Percentiles rank a stretch among this genome's conserved stretches.
Conservation (phyloP, 2,888 invertebrate species). For the Litoditis marina region DNA sequence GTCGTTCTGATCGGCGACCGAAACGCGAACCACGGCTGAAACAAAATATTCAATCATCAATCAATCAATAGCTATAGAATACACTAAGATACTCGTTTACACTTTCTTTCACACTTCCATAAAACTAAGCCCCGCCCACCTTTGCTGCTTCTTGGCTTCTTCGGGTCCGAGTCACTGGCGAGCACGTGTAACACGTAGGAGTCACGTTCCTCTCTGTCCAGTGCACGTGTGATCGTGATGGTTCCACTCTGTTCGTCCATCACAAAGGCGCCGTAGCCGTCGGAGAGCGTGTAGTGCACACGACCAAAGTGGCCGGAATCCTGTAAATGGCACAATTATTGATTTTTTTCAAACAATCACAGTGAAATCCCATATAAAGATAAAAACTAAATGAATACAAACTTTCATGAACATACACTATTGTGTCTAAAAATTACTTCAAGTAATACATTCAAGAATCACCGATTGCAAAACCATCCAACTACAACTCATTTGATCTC, state of each 20-base stretch:
- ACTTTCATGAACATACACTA: no score
- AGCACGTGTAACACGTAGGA: constrained; percentile 33
- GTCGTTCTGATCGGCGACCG: constrained; percentile 63
- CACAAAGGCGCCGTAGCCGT: constrained; percentile 69
- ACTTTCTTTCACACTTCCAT: constrained; percentile 4
- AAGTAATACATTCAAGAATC: no score
- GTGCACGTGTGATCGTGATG: constrained; percentile 78
- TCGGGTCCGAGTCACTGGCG: constrained; percentile 72
- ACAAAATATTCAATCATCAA: not conserved
- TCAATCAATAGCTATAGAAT: not conserved
- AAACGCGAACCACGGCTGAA: constrained; percentile 34
- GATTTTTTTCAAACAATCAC: not conserved
- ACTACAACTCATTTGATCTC: no score
- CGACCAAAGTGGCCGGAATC: constrained; percentile 90
- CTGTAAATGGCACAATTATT: constrained; percentile 65
- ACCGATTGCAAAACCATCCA: no score
- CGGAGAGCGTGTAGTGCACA: constrained; percentile 86
- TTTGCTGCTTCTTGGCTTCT: constrained; percentile 51
- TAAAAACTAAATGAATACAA: not conserved
- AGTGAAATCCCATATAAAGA: not conserved
- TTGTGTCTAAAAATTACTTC: no score
- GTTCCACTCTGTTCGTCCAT: constrained; percentile 83
- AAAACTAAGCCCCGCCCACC: no score
- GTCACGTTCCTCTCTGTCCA: constrained; percentile 81
- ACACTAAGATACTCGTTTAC: not conserved